These are phyloP conservation scores for Ceratitis capitata DNA, from an alignment of 1,140 invertebrate species.

Conservation along the genomic window DNA sequence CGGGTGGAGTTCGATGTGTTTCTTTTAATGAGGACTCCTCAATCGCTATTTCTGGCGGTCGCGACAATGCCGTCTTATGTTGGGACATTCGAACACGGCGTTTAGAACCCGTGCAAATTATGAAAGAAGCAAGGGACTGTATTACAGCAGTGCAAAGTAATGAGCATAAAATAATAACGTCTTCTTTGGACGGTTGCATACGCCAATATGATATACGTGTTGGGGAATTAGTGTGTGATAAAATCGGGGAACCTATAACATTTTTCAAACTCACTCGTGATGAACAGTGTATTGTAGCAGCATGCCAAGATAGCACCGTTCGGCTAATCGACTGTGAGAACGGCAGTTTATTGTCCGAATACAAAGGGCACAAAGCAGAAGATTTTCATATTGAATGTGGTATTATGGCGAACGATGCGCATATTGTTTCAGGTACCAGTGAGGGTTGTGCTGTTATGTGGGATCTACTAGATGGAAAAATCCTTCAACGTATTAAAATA, in stretches of 20 bases:
- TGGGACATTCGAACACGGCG: conserved; percentile 86
- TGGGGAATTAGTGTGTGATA: conserved; percentile 85
- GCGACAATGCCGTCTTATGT: conserved; percentile 89
- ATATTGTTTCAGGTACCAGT: conserved; percentile 87
- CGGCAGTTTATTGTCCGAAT: conserved; percentile 84
- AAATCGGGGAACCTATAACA: conserved; percentile 82
- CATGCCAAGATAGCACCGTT: conserved; percentile 83
- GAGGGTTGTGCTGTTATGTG: conserved; percentile 87
- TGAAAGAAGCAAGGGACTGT: conserved; percentile 93
- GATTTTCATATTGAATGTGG: conserved; percentile 88
- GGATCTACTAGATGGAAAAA: conserved; percentile 82
- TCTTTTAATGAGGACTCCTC: conserved; percentile 95
- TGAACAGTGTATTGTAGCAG: conserved; percentile 78
- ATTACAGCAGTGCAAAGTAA: conserved; percentile 87
- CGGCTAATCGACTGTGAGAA: conserved; percentile 89
- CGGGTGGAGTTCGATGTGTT: conserved; percentile 87
- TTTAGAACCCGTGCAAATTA: conserved; percentile 80
- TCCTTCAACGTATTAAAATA: conserved; percentile 69
- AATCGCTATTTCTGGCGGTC: conserved; percentile 83
- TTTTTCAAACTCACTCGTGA: conserved; percentile 78
- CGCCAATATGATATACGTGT: conserved; percentile 90
- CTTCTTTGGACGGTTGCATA: conserved; percentile 89
- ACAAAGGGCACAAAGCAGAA: conserved; percentile 79
- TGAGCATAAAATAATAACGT: conserved; percentile 90
- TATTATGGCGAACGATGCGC: conserved; percentile 82